Evolutionary conservation across 2,113 vertebrate genomes (phyloP), one percentile per base, ranked within the genome.

Genomic region (Eubucco bourcierii): DNA sequence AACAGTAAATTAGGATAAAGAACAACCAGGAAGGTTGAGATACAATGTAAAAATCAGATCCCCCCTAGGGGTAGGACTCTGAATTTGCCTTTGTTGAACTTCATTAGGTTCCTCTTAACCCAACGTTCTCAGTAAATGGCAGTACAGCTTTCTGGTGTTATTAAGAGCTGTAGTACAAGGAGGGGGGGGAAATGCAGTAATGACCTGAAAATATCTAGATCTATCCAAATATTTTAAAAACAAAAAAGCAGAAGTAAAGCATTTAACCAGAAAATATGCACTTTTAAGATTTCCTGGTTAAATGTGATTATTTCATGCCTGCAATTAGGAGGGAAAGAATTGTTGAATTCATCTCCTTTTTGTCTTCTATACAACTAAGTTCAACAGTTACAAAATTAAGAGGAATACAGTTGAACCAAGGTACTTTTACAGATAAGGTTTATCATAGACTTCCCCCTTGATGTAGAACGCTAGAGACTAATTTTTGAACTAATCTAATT

Each of bases 401-500:
- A 13, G 5, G 6, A 74, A 82, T 74, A 88, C 10, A 82, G 15
- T 25, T 74, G 46, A 76, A 66, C 1, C 8, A 80, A 92, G 33
- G 8, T 59, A 37, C 25, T 86, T 72, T 71, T 77, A 66, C 76
- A 60, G 34, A 80, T 86, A 47, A 84, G 46, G 64, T 85, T 85
- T 80, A 83, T 73, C 56, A 76, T 55, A 87, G 13, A 41, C 25
- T 20, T 90, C 24, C 50, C 37, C 15, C 10, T 8, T 8, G 0
- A 1, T 74, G 12, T 44, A 46, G 61, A 19, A 10, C 74, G 89
- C 87, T 58, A 89, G 15, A 80, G 68, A 67, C 28, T 90, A 67
- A 77, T 85, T 85, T 96, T 88, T 83, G 6, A 85, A 85, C 50
- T 67, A 85, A 94, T 78, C 65, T 80, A 74, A 92, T 93, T 85